Evolutionary conservation across 2,888 invertebrate genomes (phyloP).

Genomic region (Clostera curtula): DNA sequence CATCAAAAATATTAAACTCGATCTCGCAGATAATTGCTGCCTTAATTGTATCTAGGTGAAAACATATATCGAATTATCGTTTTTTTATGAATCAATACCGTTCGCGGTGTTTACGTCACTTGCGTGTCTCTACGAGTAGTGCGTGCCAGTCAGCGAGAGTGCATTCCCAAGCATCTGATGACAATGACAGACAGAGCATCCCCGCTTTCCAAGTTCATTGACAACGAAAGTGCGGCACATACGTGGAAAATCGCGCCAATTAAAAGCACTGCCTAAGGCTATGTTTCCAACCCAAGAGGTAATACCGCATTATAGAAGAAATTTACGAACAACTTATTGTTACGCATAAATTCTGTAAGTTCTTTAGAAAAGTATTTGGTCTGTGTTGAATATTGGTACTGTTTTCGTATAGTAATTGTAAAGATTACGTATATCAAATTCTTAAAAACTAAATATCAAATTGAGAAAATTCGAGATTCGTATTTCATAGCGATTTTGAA

Average conservation of each 20-base stretch:
- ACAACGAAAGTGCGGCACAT: slow-evolving; percentile 68
- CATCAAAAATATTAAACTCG: background rate
- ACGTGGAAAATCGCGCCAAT: slow-evolving; percentile 67
- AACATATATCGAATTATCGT: slow-evolving; percentile 11
- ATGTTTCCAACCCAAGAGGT: too few relatives aligned
- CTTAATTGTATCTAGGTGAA: slow-evolving; percentile 3
- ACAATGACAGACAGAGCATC: slow-evolving; percentile 69
- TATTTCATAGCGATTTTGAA: too few relatives aligned
- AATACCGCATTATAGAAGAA: too few relatives aligned
- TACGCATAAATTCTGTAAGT: too few relatives aligned
- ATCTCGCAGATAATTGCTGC: background rate
- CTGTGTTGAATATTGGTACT: too few relatives aligned
- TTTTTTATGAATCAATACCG: slow-evolving; percentile 18
- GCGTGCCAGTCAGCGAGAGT: slow-evolving; percentile 61
- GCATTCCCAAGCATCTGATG: slow-evolving; percentile 66
- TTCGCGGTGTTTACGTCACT: slow-evolving; percentile 39
- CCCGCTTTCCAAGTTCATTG: slow-evolving; percentile 74
- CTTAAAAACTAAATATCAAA: too few relatives aligned
- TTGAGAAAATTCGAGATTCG: too few relatives aligned
- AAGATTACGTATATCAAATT: too few relatives aligned
- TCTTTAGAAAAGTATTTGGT: too few relatives aligned
- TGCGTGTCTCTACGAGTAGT: slow-evolving; percentile 40
- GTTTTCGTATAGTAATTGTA: too few relatives aligned
- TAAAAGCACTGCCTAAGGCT: slow-evolving; percentile 29
- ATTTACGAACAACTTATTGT: too few relatives aligned